These are phyloP conservation scores for Rhingia campestris DNA, from an alignment of 2,888 invertebrate genomes.

Conservation along the genomic window DNA sequence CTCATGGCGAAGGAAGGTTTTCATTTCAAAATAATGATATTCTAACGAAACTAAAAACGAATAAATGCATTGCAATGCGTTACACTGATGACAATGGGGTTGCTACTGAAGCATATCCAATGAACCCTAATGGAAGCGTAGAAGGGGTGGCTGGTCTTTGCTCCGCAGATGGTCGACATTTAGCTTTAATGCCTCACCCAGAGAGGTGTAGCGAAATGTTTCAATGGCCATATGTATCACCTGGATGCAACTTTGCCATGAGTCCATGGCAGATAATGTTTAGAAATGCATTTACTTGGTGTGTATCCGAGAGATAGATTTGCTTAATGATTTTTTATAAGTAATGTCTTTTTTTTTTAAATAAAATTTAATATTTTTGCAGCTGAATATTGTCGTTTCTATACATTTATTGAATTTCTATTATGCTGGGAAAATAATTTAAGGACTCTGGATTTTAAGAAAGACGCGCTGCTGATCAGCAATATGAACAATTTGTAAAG, in stretches of 20 bases:
- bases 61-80: slow-evolving; percentile 89
- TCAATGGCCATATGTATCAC: slow-evolving; percentile 92
- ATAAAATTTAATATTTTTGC: neutral
- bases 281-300: slow-evolving; percentile 92
- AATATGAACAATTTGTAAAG: too few relatives aligned
- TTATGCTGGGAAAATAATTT: too few relatives aligned
- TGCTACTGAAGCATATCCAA: slow-evolving; percentile 92
- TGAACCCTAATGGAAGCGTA: slow-evolving; percentile 96
- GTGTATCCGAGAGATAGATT: slow-evolving; percentile 75
- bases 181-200: slow-evolving; percentile 99
- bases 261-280: slow-evolving; percentile 97
- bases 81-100: slow-evolving; percentile 92
- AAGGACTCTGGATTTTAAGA: too few relatives aligned
- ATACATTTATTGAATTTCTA: too few relatives aligned
- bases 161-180: slow-evolving; percentile 94
- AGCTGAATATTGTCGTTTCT: too few relatives aligned
- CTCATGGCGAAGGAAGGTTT: slow-evolving; percentile 97
- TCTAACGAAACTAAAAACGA: slow-evolving; percentile 83
- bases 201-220: slow-evolving; percentile 95
- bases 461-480: too few relatives aligned
- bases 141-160: slow-evolving; percentile 95
- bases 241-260: slow-evolving; percentile 84
- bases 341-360: slow-evolving; percentile 2
- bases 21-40: slow-evolving; percentile 84
- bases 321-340: slow-evolving; percentile 3